Percentiles rank a stretch among this genome's conserved stretches.
phyloP scores from a whole-genome alignment of 2,888 invertebrate genomes.

The Stenolophus ochropezus region DNA sequence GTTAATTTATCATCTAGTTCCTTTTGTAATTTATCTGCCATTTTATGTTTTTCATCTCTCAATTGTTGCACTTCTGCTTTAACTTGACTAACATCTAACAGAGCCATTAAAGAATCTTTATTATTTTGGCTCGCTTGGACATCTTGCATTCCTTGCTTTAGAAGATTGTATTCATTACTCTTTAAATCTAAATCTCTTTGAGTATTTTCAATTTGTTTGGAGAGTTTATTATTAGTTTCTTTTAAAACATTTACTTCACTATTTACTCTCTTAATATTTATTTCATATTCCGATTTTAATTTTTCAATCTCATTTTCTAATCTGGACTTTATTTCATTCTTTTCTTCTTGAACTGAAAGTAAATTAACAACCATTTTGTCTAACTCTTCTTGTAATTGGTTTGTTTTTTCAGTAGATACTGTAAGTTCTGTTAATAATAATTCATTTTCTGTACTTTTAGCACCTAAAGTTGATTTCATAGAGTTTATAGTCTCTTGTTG shows the following conservation, averaged over 20 bases:
- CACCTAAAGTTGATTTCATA: conserved; percentile 74
- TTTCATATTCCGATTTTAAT: conserved; percentile 74
- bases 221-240: conserved; percentile 70
- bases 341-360: conserved; percentile 71
- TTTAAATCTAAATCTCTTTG: conserved; percentile 70
- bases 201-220: conserved; percentile 69
- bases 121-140: conserved; percentile 72
- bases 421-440: conserved; percentile 73
- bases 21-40: conserved; percentile 72
- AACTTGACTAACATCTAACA: conserved; percentile 76
- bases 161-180: conserved; percentile 71
- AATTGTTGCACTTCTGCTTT: conserved; percentile 78
- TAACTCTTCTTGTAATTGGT: conserved; percentile 70
- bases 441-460: conserved; percentile 76
- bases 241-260: conserved; percentile 75
- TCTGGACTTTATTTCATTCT: conserved; percentile 70
- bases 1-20: conserved; percentile 73
- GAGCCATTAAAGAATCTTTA: conserved; percentile 67
- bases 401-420: conserved; percentile 69
- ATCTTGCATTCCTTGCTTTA: conserved; percentile 74
- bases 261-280: conserved; percentile 77
- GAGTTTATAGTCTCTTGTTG: conserved; percentile 77
- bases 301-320: conserved; percentile 74
- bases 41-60: conserved; percentile 74
- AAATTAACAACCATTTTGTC: conserved; percentile 70